These are phyloP conservation scores for Drosophila repleta DNA, from an alignment of 1,140 invertebrate species.

Conservation along the genomic window DNA sequence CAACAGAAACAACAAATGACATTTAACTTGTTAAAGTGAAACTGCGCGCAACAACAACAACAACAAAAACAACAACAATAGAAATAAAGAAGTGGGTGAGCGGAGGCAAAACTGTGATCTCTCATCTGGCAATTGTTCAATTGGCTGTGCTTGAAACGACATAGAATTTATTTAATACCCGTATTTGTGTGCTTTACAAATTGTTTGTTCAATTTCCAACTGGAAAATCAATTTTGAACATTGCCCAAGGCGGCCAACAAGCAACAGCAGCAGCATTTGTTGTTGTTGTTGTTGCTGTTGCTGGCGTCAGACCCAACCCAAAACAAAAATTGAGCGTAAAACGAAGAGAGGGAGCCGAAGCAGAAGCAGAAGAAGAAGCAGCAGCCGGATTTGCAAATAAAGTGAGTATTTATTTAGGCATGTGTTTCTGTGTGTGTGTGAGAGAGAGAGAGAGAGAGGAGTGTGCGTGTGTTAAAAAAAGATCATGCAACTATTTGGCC, in stretches of 20 bases:
- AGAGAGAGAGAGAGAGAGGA: neutral
- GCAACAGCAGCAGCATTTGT: constrained; percentile 61
- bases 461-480: constrained; percentile 74
- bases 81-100: constrained; percentile 45
- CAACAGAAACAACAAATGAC: constrained; percentile 68
- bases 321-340: constrained; percentile 68
- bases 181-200: constrained; percentile 64
- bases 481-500: constrained; percentile 59
- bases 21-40: constrained; percentile 71
- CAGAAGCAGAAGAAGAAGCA: constrained; percentile 52
- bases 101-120: constrained; percentile 68
- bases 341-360: constrained; percentile 37
- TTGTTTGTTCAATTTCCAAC: constrained; percentile 58
- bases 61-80: constrained; percentile 49
- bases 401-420: constrained; percentile 50
- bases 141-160: constrained; percentile 72
- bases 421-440: constrained; percentile 23
- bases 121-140: constrained; percentile 72
- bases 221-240: constrained; percentile 76
- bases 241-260: constrained; percentile 62
- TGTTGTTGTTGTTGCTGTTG: constrained; percentile 49
- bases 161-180: constrained; percentile 67
- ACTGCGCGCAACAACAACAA: constrained; percentile 60
- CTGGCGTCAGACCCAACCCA: constrained; percentile 68
- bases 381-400: constrained; percentile 76